Conservation (phyloP, 2,113 vertebrate genomes). For the Myrmecobius fasciatus region DNA sequence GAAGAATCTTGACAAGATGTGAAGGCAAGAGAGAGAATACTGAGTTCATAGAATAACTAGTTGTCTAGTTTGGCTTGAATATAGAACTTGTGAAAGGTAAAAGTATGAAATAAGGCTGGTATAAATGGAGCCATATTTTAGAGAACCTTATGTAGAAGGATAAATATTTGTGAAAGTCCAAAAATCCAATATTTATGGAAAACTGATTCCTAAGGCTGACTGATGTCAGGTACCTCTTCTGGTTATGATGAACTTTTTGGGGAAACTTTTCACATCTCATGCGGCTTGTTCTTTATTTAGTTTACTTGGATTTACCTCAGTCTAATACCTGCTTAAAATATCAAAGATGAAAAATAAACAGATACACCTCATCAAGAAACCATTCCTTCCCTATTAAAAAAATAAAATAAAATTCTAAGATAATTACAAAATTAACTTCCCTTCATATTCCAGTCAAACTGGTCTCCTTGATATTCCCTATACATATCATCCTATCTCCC, state of each 20-base stretch:
- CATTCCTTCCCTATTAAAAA: too few relatives aligned
- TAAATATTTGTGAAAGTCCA: background rate
- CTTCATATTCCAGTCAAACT: too few relatives aligned
- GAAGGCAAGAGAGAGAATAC: background rate
- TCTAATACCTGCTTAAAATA: too few relatives aligned
- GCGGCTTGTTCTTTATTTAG: background rate
- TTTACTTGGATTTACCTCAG: background rate
- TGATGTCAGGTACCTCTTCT: background rate
- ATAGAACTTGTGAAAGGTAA: background rate
- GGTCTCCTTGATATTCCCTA: too few relatives aligned
- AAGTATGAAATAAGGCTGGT: background rate
- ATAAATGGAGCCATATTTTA: background rate
- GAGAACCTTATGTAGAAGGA: background rate
- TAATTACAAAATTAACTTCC: too few relatives aligned
- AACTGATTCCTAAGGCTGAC: background rate
- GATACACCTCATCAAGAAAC: too few relatives aligned
- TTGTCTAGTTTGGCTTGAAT: background rate
- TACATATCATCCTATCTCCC: too few relatives aligned
- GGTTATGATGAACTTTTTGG: too few relatives aligned
- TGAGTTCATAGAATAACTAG: background rate
- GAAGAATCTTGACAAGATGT: background rate
- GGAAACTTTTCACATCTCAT: background rate
- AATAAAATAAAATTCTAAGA: too few relatives aligned
- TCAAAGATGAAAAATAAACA: too few relatives aligned
- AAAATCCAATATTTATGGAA: background rate